Evolutionary conservation across 2,797 vertebrate species (phyloP).

Genomic region (Syndactyla subalaris): DNA sequence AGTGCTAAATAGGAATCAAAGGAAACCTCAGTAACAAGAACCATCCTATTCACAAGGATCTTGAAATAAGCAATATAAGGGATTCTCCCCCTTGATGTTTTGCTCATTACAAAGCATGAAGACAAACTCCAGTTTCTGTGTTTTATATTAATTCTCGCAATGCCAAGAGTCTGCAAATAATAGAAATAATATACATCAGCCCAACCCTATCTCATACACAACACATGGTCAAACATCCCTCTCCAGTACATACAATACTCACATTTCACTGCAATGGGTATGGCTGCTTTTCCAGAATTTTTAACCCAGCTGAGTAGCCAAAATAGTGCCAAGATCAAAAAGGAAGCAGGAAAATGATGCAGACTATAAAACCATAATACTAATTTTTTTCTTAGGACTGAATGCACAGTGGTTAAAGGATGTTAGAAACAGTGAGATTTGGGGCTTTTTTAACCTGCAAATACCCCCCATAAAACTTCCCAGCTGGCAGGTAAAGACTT

Average conservation of each 20-base stretch:
- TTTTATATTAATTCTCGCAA: not conserved
- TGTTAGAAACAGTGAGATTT: not conserved
- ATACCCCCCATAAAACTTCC: slow-evolving; percentile 13
- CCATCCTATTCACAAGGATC: not conserved
- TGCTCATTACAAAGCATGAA: not conserved
- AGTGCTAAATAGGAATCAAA: not conserved
- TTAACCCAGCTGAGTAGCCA: not conserved
- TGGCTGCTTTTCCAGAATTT: not conserved
- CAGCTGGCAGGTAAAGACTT: not conserved
- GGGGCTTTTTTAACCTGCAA: slow-evolving; percentile 2
- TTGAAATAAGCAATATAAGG: not conserved
- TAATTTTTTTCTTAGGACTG: not conserved
- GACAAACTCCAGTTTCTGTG: not conserved
- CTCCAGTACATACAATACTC: not conserved
- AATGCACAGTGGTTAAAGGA: not conserved
- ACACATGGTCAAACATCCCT: not conserved
- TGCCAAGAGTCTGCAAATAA: not conserved
- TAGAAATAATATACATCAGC: not conserved
- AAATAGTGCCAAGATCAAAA: not conserved
- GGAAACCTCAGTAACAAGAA: not conserved
- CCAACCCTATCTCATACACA: not conserved
- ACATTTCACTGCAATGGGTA: not conserved
- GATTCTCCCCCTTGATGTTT: not conserved
- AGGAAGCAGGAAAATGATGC: not conserved
- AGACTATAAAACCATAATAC: not conserved